phyloP scores from a whole-genome alignment of 2,113 vertebrate genomes.

The Telmatochromis sp. region DNA sequence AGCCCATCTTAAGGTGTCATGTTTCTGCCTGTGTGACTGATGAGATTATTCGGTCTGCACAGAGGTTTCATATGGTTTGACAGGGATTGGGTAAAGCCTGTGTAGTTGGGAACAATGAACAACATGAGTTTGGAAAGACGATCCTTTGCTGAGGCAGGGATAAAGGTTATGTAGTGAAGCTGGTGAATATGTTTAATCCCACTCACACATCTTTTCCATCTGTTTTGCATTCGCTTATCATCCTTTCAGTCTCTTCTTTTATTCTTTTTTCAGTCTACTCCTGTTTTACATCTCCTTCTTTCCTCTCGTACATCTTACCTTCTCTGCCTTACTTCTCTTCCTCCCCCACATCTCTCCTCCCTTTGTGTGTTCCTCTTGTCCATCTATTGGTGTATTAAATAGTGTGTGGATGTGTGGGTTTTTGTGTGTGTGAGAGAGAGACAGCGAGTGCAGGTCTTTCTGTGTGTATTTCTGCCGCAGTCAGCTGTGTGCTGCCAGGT shows the following conservation, averaged over 20 bases:
- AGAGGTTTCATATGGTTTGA: constrained; percentile 31
- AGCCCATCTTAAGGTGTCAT: constrained; percentile 45
- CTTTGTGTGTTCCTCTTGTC: constrained; percentile 28
- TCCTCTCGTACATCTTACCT: not conserved
- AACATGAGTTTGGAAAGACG: constrained; percentile 16
- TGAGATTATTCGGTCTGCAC: constrained; percentile 45
- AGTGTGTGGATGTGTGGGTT: not conserved
- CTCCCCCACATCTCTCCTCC: constrained; percentile 6
- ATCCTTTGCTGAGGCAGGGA: constrained; percentile 9
- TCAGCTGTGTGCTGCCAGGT: constrained; percentile 66
- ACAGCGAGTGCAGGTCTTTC: constrained; percentile 12
- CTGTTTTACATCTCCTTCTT: constrained; percentile 3
- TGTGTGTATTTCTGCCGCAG: constrained; percentile 59
- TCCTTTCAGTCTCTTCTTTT: not conserved
- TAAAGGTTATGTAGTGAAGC: constrained; percentile 1
- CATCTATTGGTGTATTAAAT: constrained; percentile 21
- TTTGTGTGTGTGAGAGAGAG: not conserved
- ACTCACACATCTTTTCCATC: constrained; percentile 13
- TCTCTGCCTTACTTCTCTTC: constrained; percentile 9
- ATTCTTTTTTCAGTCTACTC: not conserved
- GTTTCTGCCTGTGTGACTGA: constrained; percentile 59
- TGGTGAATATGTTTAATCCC: constrained; percentile 36
- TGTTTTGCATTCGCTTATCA: constrained; percentile 20
- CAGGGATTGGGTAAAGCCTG: not conserved
- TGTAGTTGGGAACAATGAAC: constrained; percentile 32